Base-by-base conservation (phyloP, 1,140 invertebrate genomes). In the Nylanderia fulva region DNA sequence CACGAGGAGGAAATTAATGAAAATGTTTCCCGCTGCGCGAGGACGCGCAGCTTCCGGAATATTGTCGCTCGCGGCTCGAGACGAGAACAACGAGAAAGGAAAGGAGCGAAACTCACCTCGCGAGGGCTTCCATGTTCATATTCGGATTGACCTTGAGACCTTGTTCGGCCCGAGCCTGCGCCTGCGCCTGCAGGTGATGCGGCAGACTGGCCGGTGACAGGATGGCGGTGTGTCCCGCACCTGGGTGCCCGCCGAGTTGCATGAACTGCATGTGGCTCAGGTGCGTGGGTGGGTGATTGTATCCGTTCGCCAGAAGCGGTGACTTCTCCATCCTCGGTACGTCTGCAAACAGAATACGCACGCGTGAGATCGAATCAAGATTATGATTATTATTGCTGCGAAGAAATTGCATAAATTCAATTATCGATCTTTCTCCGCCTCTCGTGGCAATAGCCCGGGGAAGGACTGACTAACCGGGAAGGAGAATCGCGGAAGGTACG, bases 211-310 rank as follows among this genome's bases (percentile, higher is more conserved):
- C 98, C 5, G 97, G 97, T 56, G 97, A 98, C 95, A 98, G 96
- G 76, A 98, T 96, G 39, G 98, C 97, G 64, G 97, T 97, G 95
- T 97, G 96, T 90, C 94, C 94, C 58, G 94, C 94, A 84, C 93
- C 94, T 91, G 96, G 96, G 94, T 97, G 97, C 91, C 96, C 97
- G 88, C 93, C 95, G 91, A 97, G 96, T 94, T 97, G 97, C 97
- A 98, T 98, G 94, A 98, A 98, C 92, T 97, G 97, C 97, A 99
- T 98, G 90, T 98, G 98, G 91, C 97, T 97, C 85, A 98, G 96
- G 93, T 98, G 97, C 88, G 98, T 98, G 61, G 98, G 98, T 75
- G 98, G 98, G 87, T 98, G 98, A 95, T 98, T 98, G 96, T 99
- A 99, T 48, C 98, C 98, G 93, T 99, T 99, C 48, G 98, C 97